A percentile compares a stretch with the other conserved stretches of the same genome.
Conservation (phyloP, 2,888 invertebrate genomes). For the Chymomyza amoena region DNA sequence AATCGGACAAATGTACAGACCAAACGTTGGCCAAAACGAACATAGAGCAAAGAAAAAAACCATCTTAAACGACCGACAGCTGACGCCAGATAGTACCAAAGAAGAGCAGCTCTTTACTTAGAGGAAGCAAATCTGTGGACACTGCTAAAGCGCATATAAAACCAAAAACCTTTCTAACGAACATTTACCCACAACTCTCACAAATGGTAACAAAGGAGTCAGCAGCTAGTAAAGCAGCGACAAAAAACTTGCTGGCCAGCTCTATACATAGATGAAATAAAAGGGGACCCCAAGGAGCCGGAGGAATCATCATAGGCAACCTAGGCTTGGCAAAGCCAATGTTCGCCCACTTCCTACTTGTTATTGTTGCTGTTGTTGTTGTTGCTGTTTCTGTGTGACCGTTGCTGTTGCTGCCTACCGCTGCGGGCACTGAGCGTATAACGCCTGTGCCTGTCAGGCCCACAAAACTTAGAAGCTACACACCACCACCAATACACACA, state of each 20-base stretch:
- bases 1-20: not conserved
- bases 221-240: not conserved
- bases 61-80: not conserved
- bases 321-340: not conserved
- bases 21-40: conserved; percentile 4
- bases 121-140: conserved; percentile 63
- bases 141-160: conserved; percentile 39
- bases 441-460: conserved; percentile 18
- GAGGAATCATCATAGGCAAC: conserved; percentile 4
- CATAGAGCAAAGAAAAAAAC: conserved; percentile 2
- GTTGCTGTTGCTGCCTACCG: conserved; percentile 15
- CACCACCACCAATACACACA: conserved; percentile 22
- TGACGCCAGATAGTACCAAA: not conserved
- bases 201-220: conserved; percentile 73
- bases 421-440: conserved; percentile 12
- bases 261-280: not conserved
- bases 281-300: conserved; percentile 15
- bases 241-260: conserved; percentile 3
- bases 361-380: conserved; percentile 34
- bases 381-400: conserved; percentile 5
- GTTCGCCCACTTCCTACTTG: conserved; percentile 70
- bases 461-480: conserved; percentile 45
- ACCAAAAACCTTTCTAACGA: conserved; percentile 68
- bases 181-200: conserved; percentile 63
- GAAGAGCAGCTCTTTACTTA: conserved; percentile 33